Base-by-base conservation (phyloP, 1,140 invertebrate genomes). In the Drosophila bipectinata region DNA sequence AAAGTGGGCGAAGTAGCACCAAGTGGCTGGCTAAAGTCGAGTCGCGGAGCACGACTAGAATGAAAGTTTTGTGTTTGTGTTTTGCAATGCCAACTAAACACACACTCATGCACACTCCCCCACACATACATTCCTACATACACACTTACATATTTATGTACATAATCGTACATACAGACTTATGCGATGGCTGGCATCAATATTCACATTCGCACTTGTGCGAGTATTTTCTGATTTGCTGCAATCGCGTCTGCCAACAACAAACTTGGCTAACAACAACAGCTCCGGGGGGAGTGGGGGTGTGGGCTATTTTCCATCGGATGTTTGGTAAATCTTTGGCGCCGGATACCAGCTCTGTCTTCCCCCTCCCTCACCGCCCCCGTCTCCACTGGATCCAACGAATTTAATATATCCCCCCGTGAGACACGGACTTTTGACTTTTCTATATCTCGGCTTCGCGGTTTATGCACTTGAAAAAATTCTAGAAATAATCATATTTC, bases 201-300 rank as follows among this genome's bases (percentile, higher is more conserved):
- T 88, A 89, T 88, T 88, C 83, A 88, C 83, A 88, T 88, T 88
- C 83, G 79, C 83, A 88, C 83, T 88, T 88, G 83, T 88, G 76
- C 83, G 83, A 88, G 79, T 73, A 88, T 88, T 88, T 88, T 88
- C 79, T 88, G 83, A 88, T 88, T 88, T 88, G 78, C 82, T 79
- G 83, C 83, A 87, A 88, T 88, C 83, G 79, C 83, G 68, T 63
- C 61, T 81, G 72, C 67, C 78, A 77, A 69, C 79, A 82, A 72
- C 59, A 88, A 77, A 58, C 77, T 76, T 76, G 72, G 54, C 72
- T 41, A 68, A 62, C 69, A 58, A 37, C 37, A 71, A 14, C 59
- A 54, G 14, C 28, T 53, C 34, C 1, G n/a, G 15, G 53, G 37
- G 53, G 37, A 7, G 3, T 24, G 12, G n/a, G 10, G 37, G 15